Conservation (phyloP, 92 coral and sea anemone species). For the Palythoa grandis region DNA sequence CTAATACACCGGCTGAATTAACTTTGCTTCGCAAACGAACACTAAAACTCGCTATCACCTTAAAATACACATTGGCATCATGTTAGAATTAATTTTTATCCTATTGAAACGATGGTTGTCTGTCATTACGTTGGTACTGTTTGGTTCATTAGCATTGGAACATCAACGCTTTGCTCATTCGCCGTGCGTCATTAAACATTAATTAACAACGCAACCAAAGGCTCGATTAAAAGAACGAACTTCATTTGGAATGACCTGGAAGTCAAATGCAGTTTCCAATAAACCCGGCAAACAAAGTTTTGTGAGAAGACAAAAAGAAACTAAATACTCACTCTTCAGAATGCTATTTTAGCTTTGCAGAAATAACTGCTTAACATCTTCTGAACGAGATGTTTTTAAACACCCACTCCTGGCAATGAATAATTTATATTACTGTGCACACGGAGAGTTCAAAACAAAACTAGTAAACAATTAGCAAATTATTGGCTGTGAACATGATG, state of each 20-base stretch:
- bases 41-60: background rate
- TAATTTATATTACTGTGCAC: constrained; percentile 1
- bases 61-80: background rate
- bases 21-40: background rate
- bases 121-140: constrained; percentile 12
- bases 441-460: constrained; percentile 31
- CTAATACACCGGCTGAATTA: background rate
- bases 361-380: background rate
- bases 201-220: constrained; percentile 28
- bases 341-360: background rate
- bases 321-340: background rate
- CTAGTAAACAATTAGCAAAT: constrained; percentile 30
- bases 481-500: constrained; percentile 22
- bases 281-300: background rate
- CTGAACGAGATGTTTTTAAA: background rate
- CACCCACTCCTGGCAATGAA: constrained; percentile 24
- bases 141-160: constrained; percentile 11
- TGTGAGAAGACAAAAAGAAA: background rate
- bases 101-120: background rate
- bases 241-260: background rate
- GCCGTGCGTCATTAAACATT: constrained; percentile 23
- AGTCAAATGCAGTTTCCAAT: background rate
- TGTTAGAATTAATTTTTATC: background rate
- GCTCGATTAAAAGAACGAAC: constrained; percentile 31
- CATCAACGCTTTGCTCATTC: constrained; percentile 25